A percentile compares a stretch with the other conserved stretches of the same genome.
These are phyloP conservation scores for Acrobasis consociella DNA, from an alignment of 2,888 invertebrate genomes.

Conservation along the genomic window DNA sequence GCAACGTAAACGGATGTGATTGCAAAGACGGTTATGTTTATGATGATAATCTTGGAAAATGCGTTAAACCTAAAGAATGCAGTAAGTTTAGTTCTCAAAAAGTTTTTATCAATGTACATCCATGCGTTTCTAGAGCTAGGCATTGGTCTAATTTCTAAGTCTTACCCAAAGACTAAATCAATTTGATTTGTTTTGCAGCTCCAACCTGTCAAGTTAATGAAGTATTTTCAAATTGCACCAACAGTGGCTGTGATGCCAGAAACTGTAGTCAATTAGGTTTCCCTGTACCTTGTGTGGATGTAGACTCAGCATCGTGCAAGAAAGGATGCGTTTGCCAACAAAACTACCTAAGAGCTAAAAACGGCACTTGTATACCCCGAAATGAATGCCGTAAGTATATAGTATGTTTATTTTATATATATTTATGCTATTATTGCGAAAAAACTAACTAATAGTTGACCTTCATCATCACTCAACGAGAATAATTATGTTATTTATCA, in stretches of 20 bases:
- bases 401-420: too few species aligned
- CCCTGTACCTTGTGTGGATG: slow-evolving; percentile 34
- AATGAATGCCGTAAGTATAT: slow-evolving; percentile 39
- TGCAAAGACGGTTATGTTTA: slow-evolving; percentile 31
- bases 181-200: not conserved
- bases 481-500: too few species aligned
- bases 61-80: slow-evolving; percentile 26
- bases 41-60: slow-evolving; percentile 30
- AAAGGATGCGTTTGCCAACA: slow-evolving; percentile 22
- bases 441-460: too few species aligned
- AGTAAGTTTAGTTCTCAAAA: slow-evolving; percentile 8
- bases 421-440: too few species aligned
- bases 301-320: slow-evolving; percentile 31
- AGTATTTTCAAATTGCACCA: slow-evolving; percentile 36
- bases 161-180: too few species aligned
- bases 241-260: slow-evolving; percentile 34
- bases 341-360: slow-evolving; percentile 30
- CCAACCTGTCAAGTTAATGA: slow-evolving; percentile 36
- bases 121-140: too few species aligned
- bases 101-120: too few species aligned
- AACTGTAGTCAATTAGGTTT: slow-evolving; percentile 40
- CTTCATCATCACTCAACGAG: too few species aligned
- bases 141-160: too few species aligned
- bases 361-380: slow-evolving; percentile 32
- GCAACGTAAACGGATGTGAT: slow-evolving; percentile 29